Evolutionary conservation across 2,888 invertebrate species (phyloP).

Genomic region (Pammene aurita): DNA sequence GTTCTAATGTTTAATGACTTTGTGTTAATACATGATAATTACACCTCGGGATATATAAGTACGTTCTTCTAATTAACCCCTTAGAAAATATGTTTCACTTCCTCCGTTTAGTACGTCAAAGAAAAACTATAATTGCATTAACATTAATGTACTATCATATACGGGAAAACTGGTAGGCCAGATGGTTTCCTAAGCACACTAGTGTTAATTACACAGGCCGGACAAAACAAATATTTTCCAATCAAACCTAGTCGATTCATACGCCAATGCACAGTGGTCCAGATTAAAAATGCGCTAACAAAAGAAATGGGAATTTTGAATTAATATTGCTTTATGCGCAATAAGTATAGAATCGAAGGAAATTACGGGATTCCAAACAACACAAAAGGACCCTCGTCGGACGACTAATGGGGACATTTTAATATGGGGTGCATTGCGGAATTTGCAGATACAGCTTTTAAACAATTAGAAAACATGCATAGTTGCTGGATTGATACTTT

Average conservation of each 20-base stretch:
- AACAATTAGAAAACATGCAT: slow-evolving; percentile 60
- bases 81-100: slow-evolving; percentile 10
- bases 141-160: background rate
- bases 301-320: slow-evolving; percentile 69
- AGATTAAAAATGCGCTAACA: slow-evolving; percentile 74
- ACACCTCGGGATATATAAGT: slow-evolving; percentile 1
- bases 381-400: slow-evolving; percentile 67
- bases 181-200: slow-evolving; percentile 7
- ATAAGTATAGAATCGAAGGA: slow-evolving; percentile 75
- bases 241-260: slow-evolving; percentile 36
- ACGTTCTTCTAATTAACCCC: background rate
- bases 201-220: slow-evolving; percentile 5
- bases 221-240: slow-evolving; percentile 18
- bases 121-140: slow-evolving; percentile 4
- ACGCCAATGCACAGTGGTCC: slow-evolving; percentile 59
- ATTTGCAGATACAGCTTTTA: slow-evolving; percentile 50
- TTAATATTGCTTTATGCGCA: slow-evolving; percentile 69
- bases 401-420: slow-evolving; percentile 77
- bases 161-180: background rate
- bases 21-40: background rate
- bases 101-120: slow-evolving; percentile 1
- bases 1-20: background rate
- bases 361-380: slow-evolving; percentile 79
- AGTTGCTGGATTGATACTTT: slow-evolving; percentile 4
- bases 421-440: slow-evolving; percentile 70